Evolutionary conservation across 2,113 vertebrate species (phyloP), one percentile per base, ranked within the genome.

Genomic region (Tauraco erythrolophus): DNA sequence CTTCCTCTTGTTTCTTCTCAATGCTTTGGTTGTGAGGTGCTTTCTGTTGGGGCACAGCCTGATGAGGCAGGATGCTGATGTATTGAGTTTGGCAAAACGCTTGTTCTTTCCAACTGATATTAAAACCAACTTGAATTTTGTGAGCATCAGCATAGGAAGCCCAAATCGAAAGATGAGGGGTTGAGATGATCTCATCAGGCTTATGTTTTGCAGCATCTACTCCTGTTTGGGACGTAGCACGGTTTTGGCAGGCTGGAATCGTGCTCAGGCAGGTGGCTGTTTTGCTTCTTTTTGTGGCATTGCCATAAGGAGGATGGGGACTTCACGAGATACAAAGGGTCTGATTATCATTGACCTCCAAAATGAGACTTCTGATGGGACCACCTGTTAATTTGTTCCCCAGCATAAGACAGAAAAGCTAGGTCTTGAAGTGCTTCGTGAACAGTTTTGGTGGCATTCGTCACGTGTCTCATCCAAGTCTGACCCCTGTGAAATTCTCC

Each of bases 121-220:
- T 27, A 22, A 82, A 85, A 19, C 22, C 68, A 76, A 79, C 25
- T 4, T 54, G 35, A 17, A 8, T 41, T 57, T 58, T 43, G 35
- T n/a, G 31, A 74, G 18, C 18, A 10, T 46, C 24, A 3, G 41
- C 11, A 1, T 2, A 56, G 48, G 27, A 18, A 81, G 16, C 11
- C 28, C 16, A 22, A 35, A n/a, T 5, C 7, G 41, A 22, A 69
- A 66, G 15, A 12, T 27, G 2, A 33, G 8, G 11, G 16, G 11
- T 81, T 76, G 4, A 14, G 19, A 64, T 30, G 16, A 19, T 24
- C 14, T 30, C 14, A 53, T 9, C 2, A 1, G 31, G 33, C 15
- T 41, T 35, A 22, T 0, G 0, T 75, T 45, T 56, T 30, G 24
- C 46, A 10, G 45, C 24, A 57, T n/a, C 24, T 37, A 3, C 15